Percentiles rank a stretch among this genome's conserved stretches.
Evolutionary conservation across 2,113 vertebrate genomes (phyloP).

Genomic region (Cnemophilus loriae): DNA sequence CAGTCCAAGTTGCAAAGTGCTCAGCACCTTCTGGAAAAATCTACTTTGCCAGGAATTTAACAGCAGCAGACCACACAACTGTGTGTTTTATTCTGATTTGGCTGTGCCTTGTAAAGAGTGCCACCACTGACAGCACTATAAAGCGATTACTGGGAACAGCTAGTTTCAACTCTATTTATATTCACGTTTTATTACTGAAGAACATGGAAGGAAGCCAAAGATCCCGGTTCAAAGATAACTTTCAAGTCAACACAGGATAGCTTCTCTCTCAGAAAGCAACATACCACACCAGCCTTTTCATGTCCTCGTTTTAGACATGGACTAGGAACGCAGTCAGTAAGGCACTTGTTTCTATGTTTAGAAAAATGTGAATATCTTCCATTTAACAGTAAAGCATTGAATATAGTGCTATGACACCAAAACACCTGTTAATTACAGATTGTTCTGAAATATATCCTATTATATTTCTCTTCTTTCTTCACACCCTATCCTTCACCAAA

Average conservation of each 20-base stretch:
- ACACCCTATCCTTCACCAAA: constrained; percentile 37
- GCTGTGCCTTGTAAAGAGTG: background rate
- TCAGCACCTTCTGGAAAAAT: background rate
- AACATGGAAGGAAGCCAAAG: constrained; percentile 59
- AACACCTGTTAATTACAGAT: constrained; percentile 60
- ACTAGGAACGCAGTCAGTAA: background rate
- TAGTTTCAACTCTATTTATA: constrained; percentile 58
- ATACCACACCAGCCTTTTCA: constrained; percentile 40
- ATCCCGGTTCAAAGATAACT: constrained; percentile 48
- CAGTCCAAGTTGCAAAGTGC: background rate
- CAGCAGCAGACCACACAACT: background rate
- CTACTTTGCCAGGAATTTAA: background rate
- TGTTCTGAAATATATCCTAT: constrained; percentile 47
- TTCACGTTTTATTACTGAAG: constrained; percentile 46
- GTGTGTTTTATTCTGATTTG: background rate
- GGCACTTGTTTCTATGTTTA: constrained; percentile 46
- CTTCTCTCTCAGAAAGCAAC: constrained; percentile 40
- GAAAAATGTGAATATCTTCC: constrained; percentile 49
- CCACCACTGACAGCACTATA: background rate
- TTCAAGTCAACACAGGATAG: constrained; percentile 26
- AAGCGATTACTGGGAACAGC: background rate
- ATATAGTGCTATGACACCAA: constrained; percentile 45
- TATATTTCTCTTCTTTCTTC: constrained; percentile 49
- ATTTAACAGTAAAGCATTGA: constrained; percentile 46
- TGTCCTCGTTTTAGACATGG: constrained; percentile 40